Percentiles rank a stretch among this genome's conserved stretches.
Evolutionary conservation across 2,888 invertebrate genomes (phyloP).

Genomic region (Geotrupes spiniger): DNA sequence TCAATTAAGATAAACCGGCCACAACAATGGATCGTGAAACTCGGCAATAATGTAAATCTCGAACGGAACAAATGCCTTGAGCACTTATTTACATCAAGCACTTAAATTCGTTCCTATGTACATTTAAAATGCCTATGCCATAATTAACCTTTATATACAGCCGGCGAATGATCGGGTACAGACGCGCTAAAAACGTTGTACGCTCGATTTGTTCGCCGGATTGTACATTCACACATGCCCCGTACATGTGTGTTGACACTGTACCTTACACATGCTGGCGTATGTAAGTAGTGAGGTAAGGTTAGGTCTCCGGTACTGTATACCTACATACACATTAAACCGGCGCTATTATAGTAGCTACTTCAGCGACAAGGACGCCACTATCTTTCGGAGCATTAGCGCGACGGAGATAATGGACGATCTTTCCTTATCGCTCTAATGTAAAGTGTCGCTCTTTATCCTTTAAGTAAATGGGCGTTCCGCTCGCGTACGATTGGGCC

Average conservation of each 20-base stretch:
- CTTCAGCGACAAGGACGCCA: conserved; percentile 44
- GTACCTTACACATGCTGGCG: conserved; percentile 49
- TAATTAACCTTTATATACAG: conserved; percentile 44
- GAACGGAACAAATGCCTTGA: neutral
- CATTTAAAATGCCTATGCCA: conserved; percentile 27
- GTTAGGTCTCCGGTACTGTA: conserved; percentile 38
- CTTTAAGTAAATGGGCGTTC: conserved; percentile 49
- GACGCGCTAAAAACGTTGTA: conserved; percentile 32
- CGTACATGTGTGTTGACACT: conserved; percentile 50
- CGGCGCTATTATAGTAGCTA: conserved; percentile 50
- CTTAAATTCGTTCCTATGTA: conserved; percentile 14
- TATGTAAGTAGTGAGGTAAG: conserved; percentile 49
- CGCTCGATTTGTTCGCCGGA: conserved; percentile 30
- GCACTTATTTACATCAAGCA: conserved; percentile 5
- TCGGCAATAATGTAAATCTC: too few relatives aligned
- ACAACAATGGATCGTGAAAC: too few relatives aligned
- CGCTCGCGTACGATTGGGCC: conserved; percentile 35
- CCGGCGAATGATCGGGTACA: conserved; percentile 39
- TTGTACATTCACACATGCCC: conserved; percentile 49
- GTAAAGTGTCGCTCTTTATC: conserved; percentile 48
- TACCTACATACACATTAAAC: conserved; percentile 46
- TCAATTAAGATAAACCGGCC: conserved; percentile 3
- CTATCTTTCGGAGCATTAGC: conserved; percentile 31
- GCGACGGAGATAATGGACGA: conserved; percentile 34
- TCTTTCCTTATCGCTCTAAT: conserved; percentile 43